Evolutionary conservation across 2,113 vertebrate species (phyloP).

Genomic region (Pachyramphus minor): DNA sequence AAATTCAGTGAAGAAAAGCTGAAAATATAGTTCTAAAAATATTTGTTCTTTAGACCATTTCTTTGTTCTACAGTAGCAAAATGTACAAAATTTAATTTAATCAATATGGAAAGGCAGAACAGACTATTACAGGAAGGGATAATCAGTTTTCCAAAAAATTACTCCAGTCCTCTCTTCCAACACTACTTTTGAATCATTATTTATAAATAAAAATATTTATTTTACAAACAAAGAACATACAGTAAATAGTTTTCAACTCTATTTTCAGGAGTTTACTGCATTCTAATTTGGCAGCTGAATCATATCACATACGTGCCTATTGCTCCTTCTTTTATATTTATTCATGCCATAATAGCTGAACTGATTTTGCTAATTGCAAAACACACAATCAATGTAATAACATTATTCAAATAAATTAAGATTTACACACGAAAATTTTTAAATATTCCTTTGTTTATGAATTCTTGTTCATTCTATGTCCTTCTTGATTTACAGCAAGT

Average conservation of each 20-base stretch:
- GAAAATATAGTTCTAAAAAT: not conserved
- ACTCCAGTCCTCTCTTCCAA: not conserved
- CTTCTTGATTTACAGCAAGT: not conserved
- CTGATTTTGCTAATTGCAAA: not conserved
- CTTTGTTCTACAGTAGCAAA: not conserved
- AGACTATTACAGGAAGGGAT: not conserved
- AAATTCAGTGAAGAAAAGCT: not conserved
- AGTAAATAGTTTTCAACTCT: not conserved
- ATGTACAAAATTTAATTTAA: not conserved
- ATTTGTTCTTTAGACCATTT: not conserved
- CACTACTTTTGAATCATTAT: not conserved
- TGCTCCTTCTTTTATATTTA: not conserved
- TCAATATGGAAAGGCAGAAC: not conserved
- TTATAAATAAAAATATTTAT: not conserved
- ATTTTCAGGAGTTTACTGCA: not conserved
- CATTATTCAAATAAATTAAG: not conserved
- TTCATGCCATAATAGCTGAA: not conserved
- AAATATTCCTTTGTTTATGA: not conserved
- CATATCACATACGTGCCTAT: not conserved
- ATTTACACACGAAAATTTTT: not conserved
- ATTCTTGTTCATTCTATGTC: not conserved
- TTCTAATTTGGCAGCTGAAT: not conserved
- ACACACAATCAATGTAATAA: not conserved
- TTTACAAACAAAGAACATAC: not conserved
- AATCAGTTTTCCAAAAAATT: not conserved